Evolutionary conservation across 2,113 vertebrate genomes (phyloP), one percentile per base, ranked within the genome.

Genomic region (Semicossyphus pulcher): DNA sequence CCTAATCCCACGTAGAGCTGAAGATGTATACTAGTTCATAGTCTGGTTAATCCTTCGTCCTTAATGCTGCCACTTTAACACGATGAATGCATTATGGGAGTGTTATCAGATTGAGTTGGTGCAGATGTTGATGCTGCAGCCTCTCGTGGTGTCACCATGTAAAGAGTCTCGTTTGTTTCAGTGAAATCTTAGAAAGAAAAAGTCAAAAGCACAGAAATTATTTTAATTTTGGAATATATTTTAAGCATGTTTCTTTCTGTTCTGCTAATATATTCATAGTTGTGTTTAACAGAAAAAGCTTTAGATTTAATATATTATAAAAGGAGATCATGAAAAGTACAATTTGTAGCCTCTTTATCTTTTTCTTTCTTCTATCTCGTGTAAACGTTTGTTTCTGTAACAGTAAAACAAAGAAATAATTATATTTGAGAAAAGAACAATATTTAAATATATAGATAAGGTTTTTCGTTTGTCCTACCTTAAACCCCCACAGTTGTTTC

Each of bases 51-150:
- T 84, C 80, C 76, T 72, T 80, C 67, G 67, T 75, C 70, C 65
- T 7, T 90, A 80, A 89, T 83, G 21, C 82, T 86, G 57, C 65
- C 56, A 71, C 78, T 86, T 85, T 90, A 83, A 62, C 70, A n/a
- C 74, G 81, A 83, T 92, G 66, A 85, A 72, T 80, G 69, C 32
- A 29, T 65, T 57, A 80, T 63, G 29, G 76, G 53, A 61, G 47
- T 36, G 45, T 79, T 76, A 76, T 80, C 65, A 76, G 75, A 34
- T 39, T 72, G 76, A 79, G 39, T 37, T 28, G 20, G 42, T 49
- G 32, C 73, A 57, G 47, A 41, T 29, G 28, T n/a, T 60, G 25
- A 62, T 52, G 12, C 48, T 63, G 56, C 1, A 10, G 71, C 58
- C 36, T 47, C 44, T 20, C 0, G 34, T 0, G 14, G 34, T 0